These are phyloP conservation scores for Ramphastos sulfuratus DNA, from an alignment of 2,113 vertebrate species.

Conservation along the genomic window DNA sequence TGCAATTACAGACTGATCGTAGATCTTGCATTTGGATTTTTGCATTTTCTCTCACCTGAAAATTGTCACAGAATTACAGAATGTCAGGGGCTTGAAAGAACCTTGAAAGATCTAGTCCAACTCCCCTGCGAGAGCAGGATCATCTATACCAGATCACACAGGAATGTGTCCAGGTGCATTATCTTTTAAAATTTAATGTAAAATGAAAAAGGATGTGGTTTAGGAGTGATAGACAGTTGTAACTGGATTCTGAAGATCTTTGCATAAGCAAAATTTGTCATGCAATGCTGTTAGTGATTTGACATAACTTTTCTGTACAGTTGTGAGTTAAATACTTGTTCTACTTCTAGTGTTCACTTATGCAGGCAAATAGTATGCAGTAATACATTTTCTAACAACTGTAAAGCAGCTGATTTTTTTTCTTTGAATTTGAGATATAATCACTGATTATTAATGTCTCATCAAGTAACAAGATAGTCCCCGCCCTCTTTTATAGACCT, in stretches of 20 bases:
- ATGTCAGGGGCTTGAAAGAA: too few relatives aligned
- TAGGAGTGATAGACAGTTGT: not conserved
- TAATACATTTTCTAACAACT: slow-evolving; percentile 25
- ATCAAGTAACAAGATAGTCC: slow-evolving; percentile 56
- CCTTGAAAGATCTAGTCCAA: too few relatives aligned
- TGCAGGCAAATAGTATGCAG: not conserved
- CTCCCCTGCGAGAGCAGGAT: too few relatives aligned
- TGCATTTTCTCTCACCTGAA: not conserved
- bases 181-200: not conserved
- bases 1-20: not conserved
- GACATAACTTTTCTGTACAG: not conserved
- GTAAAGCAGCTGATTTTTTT: slow-evolving; percentile 17
- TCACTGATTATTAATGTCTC: slow-evolving; percentile 64
- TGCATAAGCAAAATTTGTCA: not conserved
- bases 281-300: not conserved
- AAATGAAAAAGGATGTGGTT: not conserved
- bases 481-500: slow-evolving; percentile 71
- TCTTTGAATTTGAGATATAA: slow-evolving; percentile 50
- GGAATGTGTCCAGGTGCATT: too few relatives aligned
- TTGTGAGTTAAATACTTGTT: not conserved
- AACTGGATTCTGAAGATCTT: not conserved
- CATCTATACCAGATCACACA: too few relatives aligned
- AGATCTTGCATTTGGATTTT: not conserved
- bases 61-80: not conserved
- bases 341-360: slow-evolving; percentile 4